Conservation (phyloP, 2,113 vertebrate species). For the Alouatta palliata region DNA sequence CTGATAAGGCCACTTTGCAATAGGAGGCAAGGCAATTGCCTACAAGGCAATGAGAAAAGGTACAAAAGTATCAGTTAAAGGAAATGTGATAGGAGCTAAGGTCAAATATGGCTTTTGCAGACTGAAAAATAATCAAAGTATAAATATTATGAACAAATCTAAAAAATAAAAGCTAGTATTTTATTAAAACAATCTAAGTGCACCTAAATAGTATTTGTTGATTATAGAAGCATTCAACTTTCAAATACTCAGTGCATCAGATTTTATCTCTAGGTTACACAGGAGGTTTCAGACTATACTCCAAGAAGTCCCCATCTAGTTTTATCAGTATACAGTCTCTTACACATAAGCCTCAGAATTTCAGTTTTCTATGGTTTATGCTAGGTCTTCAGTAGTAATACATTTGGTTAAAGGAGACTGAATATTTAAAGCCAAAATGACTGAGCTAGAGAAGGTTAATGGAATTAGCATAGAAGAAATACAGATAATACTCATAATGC, state of each 20-base stretch:
- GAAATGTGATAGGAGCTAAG: background rate
- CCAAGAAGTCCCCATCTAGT: background rate
- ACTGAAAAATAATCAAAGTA: background rate
- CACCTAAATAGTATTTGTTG: background rate
- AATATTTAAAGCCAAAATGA: background rate
- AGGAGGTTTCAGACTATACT: background rate
- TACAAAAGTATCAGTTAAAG: constrained; percentile 63
- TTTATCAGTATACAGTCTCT: background rate
- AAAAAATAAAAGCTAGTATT: background rate
- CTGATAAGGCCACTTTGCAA: constrained; percentile 99
- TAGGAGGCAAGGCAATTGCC: constrained; percentile 98
- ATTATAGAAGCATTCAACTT: background rate
- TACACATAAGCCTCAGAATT: background rate
- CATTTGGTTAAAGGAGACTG: background rate
- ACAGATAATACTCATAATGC: background rate
- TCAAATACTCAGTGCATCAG: background rate
- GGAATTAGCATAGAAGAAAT: background rate
- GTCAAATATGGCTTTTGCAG: background rate
- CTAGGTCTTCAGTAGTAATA: background rate
- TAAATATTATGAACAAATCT: constrained; percentile 9
- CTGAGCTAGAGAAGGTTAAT: background rate
- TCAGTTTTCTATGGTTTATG: background rate
- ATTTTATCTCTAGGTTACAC: background rate
- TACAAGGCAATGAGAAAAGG: constrained; percentile 68
- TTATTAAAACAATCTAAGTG: background rate